Conservation (phyloP, 2,113 vertebrate species). For the Scartelaos histophorus region DNA sequence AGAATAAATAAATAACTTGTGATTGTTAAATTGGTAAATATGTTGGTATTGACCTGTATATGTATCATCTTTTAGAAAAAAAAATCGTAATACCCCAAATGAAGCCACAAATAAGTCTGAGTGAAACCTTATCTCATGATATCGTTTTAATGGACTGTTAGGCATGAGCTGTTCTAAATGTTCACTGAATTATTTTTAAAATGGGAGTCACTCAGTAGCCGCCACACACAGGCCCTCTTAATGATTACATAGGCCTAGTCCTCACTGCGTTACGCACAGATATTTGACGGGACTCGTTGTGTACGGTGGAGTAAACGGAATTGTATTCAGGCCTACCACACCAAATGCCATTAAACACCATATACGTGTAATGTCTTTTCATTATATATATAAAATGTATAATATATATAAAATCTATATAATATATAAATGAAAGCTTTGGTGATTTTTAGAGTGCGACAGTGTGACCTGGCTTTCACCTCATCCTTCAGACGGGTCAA, state of each 20-base stretch:
- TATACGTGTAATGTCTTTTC: background rate
- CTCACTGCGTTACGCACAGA: background rate
- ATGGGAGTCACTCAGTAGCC: background rate
- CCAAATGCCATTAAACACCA: background rate
- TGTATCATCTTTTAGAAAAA: too few species aligned
- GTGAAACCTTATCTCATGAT: background rate
- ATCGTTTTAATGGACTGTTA: background rate
- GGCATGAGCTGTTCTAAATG: background rate
- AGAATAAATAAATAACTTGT: too few species aligned
- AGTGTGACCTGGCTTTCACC: constrained; percentile 98
- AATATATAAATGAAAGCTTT: too few species aligned
- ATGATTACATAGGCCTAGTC: background rate
- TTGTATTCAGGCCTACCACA: background rate
- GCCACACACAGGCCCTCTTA: constrained; percentile 2
- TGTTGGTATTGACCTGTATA: too few species aligned
- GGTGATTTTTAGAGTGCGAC: constrained; percentile 88
- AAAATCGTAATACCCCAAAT: too few species aligned
- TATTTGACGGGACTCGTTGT: background rate
- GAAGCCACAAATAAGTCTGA: too few species aligned
- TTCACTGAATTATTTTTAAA: background rate
- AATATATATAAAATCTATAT: background rate
- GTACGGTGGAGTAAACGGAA: background rate
- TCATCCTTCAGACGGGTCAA: constrained; percentile 98
- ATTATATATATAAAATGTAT: too few species aligned
- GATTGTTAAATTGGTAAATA: too few species aligned